Conservation (phyloP, 1,140 invertebrate species). For the Magallana ariakensis region DNA sequence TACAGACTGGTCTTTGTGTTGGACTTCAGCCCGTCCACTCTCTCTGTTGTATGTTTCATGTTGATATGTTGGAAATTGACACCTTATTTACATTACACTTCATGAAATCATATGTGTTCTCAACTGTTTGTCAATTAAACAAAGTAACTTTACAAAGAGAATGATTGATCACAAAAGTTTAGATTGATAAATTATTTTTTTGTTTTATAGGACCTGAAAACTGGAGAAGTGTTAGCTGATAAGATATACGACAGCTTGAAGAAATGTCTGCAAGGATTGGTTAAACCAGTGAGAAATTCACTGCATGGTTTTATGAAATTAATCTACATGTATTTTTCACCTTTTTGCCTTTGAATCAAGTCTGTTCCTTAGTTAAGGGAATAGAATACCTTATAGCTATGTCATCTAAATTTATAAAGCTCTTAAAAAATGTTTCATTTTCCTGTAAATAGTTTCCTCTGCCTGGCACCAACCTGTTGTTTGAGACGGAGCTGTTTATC, state of each 20-base stretch:
- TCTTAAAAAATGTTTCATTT: too few relatives aligned
- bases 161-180: too few relatives aligned
- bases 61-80: not conserved
- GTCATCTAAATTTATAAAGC: too few relatives aligned
- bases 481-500: constrained; percentile 87
- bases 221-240: constrained; percentile 86
- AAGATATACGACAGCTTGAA: constrained; percentile 85
- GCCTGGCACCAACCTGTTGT: constrained; percentile 85
- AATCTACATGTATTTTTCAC: too few relatives aligned
- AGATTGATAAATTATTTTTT: not conserved
- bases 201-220: constrained; percentile 83
- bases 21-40: constrained; percentile 89
- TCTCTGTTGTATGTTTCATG: constrained; percentile 83
- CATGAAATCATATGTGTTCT: too few relatives aligned
- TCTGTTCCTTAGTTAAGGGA: too few relatives aligned
- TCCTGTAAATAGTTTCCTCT: constrained; percentile 83
- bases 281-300: constrained; percentile 83
- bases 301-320: not conserved
- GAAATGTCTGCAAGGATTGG: constrained; percentile 84
- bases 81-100: too few relatives aligned
- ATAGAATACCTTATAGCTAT: too few relatives aligned
- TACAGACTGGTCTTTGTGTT: constrained; percentile 89
- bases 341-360: too few relatives aligned
- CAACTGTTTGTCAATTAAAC: too few relatives aligned
- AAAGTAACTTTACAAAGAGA: too few relatives aligned